phyloP scores from a whole-genome alignment of 2,113 vertebrate genomes.

The Onychorhynchus coronatus region DNA sequence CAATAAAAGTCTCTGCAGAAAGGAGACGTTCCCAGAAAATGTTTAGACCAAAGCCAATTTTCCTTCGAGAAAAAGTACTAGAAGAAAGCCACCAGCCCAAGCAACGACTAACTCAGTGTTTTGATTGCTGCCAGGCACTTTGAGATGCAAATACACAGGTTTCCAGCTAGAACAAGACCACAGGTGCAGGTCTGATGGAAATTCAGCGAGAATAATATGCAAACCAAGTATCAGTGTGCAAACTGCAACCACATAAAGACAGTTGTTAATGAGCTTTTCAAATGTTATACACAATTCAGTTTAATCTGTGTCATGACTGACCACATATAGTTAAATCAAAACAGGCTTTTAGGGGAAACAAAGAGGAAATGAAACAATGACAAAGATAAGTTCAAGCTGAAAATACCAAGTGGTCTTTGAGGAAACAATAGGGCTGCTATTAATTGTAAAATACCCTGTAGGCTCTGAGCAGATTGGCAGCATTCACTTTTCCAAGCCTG shows the following conservation, averaged over 20 bases:
- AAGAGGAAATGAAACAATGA: constrained; percentile 52
- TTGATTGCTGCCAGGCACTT: background rate
- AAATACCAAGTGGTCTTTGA: constrained; percentile 27
- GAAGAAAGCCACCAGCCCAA: background rate
- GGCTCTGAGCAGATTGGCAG: constrained; percentile 39
- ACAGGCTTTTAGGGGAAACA: constrained; percentile 18
- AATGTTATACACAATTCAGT: background rate
- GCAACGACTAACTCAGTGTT: background rate
- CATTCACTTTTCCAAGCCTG: constrained; percentile 23
- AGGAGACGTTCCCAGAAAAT: background rate
- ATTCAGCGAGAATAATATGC: background rate
- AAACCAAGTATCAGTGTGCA: background rate
- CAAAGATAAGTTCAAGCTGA: constrained; percentile 48
- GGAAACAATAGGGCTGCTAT: constrained; percentile 32
- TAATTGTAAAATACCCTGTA: constrained; percentile 34
- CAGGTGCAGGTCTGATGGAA: background rate
- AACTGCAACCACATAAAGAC: background rate
- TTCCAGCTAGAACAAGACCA: background rate
- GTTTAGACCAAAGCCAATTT: constrained; percentile 32
- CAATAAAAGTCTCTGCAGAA: constrained; percentile 15
- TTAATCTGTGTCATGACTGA: background rate
- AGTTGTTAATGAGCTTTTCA: background rate
- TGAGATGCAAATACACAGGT: background rate
- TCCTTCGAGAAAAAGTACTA: background rate
- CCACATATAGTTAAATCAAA: constrained; percentile 43